These are phyloP conservation scores for Orius insidiosus DNA, from an alignment of 1,140 invertebrate genomes.

Conservation along the genomic window DNA sequence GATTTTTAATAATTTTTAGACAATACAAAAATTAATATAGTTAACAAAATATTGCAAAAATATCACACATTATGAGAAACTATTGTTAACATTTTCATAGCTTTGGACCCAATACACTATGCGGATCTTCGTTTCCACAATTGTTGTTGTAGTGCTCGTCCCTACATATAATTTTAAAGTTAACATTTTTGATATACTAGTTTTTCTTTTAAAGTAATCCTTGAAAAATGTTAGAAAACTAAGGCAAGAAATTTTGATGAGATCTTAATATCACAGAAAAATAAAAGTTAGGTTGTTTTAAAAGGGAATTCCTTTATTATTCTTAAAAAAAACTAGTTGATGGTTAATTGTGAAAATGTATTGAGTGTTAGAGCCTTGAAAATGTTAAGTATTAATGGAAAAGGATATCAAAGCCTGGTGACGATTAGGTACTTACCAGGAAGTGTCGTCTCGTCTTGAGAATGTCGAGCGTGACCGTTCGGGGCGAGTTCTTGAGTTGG, in stretches of 20 bases:
- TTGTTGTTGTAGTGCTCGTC: conserved; percentile 14
- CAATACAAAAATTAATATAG: not conserved
- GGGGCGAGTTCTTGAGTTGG: conserved; percentile 11
- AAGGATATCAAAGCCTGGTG: conserved; percentile 11
- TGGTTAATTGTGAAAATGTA: not conserved
- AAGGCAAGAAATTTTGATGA: not conserved
- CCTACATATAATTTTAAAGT: conserved; percentile 12
- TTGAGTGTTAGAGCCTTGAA: not conserved
- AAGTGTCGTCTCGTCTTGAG: conserved; percentile 9
- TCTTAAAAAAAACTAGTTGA: too few relatives aligned
- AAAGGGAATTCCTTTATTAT: not conserved
- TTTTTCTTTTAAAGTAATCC: too few relatives aligned
- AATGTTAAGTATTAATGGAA: not conserved
- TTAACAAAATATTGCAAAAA: conserved; percentile 2
- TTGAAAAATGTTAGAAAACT: not conserved
- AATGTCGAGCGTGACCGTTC: conserved; percentile 17
- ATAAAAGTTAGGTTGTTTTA: not conserved
- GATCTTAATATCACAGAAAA: not conserved
- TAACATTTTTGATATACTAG: too few relatives aligned
- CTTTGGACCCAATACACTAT: conserved; percentile 18
- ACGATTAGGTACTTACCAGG: conserved; percentile 17
- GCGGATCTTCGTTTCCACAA: conserved; percentile 17
- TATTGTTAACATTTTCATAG: conserved; percentile 12
- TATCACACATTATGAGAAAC: conserved; percentile 3
- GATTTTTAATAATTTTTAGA: not conserved